Evolutionary conservation across 2,888 invertebrate species (phyloP).

Genomic region (Drosophila acutilabella): DNA sequence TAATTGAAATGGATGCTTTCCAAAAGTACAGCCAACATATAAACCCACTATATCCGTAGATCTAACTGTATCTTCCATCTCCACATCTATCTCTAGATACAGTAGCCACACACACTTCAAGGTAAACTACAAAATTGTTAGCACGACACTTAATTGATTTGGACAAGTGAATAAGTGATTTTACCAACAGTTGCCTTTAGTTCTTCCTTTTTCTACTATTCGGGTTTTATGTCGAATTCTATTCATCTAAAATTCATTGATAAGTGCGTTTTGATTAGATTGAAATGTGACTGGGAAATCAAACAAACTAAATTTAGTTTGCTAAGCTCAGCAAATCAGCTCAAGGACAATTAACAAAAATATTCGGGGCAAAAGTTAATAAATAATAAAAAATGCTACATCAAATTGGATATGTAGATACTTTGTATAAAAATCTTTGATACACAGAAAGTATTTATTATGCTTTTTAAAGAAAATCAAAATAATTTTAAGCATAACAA

Average conservation of each 20-base stretch:
- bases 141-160: slow-evolving; percentile 52
- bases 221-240: slow-evolving; percentile 13
- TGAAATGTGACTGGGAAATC: not conserved
- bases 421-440: too few relatives aligned
- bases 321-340: slow-evolving; percentile 15
- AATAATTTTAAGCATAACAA: too few relatives aligned
- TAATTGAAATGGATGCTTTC: slow-evolving; percentile 75
- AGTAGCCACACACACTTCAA: slow-evolving; percentile 27
- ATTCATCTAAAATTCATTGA: slow-evolving; percentile 56
- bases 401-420: too few relatives aligned
- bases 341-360: slow-evolving; percentile 39
- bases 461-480: too few relatives aligned
- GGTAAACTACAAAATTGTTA: slow-evolving; percentile 17
- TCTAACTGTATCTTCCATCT: not conserved
- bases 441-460: too few relatives aligned
- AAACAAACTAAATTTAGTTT: slow-evolving; percentile 11
- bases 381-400: too few relatives aligned
- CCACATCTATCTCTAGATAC: not conserved
- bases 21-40: slow-evolving; percentile 18
- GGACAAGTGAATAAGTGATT: slow-evolving; percentile 49
- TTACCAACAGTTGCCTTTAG: not conserved
- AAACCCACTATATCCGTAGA: not conserved
- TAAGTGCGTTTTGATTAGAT: slow-evolving; percentile 7
- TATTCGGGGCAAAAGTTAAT: not conserved
- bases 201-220: too few relatives aligned